Evolutionary conservation across 2,797 vertebrate genomes (phyloP).

Genomic region (Sebastes trivittatus): DNA sequence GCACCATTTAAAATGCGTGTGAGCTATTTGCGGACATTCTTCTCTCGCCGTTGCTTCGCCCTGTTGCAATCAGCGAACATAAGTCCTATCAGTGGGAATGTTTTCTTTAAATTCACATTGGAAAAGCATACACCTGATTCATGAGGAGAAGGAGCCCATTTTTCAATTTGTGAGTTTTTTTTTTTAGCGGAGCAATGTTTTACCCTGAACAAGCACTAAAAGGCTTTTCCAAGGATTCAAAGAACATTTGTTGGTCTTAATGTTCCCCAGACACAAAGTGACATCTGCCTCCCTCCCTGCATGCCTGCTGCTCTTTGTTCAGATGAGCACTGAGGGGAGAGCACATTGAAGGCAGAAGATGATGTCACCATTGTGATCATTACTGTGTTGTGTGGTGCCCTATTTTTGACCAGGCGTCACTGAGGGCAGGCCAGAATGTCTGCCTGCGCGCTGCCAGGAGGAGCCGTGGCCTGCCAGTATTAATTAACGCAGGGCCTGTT

Average conservation of each 20-base stretch:
- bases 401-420: constrained; percentile 85
- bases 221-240: constrained; percentile 52
- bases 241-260: constrained; percentile 79
- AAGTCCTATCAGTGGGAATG: background rate
- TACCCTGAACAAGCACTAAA: constrained; percentile 40
- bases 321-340: constrained; percentile 70
- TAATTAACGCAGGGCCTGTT: constrained; percentile 81
- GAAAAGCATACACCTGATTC: constrained; percentile 2
- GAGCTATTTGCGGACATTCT: constrained; percentile 64
- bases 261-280: constrained; percentile 81
- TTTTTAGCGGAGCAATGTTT: constrained; percentile 17
- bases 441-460: constrained; percentile 77
- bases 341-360: constrained; percentile 76
- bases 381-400: constrained; percentile 79
- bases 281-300: constrained; percentile 79
- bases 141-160: background rate
- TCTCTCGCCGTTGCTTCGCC: constrained; percentile 4
- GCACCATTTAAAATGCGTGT: constrained; percentile 56
- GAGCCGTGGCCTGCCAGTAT: constrained; percentile 81
- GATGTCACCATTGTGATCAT: constrained; percentile 84
- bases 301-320: constrained; percentile 83
- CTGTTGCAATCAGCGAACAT: background rate
- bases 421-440: constrained; percentile 77
- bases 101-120: background rate
- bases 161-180: constrained; percentile 39